Base-by-base conservation (phyloP, 2,888 invertebrate species). In the Drosophila hamatofila region DNA sequence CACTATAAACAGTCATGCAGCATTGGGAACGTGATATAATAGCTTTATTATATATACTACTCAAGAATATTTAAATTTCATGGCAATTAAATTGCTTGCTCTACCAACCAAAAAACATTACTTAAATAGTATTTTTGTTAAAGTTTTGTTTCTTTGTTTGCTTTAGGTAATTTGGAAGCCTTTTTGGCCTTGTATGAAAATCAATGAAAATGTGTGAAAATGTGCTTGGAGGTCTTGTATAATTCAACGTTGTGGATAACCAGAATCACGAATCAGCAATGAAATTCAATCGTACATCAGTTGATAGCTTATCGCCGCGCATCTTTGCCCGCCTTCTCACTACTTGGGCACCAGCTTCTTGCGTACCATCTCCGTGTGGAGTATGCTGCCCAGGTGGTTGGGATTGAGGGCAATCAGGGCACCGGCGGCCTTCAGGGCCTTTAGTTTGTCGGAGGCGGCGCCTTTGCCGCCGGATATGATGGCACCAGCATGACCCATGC, bases 401-500 rank as follows among this genome's bases (percentile, higher is more conserved):
- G 98, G 98, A 78, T 98, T 98, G 92, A 96, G 96, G 16, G 98
- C 97, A 11, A 99, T 97, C 75, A 97, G 95, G 12, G 98, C 98
- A 82, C 98, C 97, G 72, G 98, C 98, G 93, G 95, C 95, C 93
- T 96, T 96, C 68, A 99, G 94, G 59, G 99, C 98, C 85, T 96
- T 96, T 78, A 99, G 99, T 94, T 99, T 99, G 92, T 98, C 99
- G 93, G 96, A 95, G 60, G 99, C 99, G 39, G 98, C 98, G 61
- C 99, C 99, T 92, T 98, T 99, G 49, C 99, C 99, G 14, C 99
- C 99, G 1, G 99, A 97, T 91, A 99, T 99, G 89, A 99, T 99
- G 75, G 99, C 99, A 71, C 99, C 99, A 56, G 99, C 99, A 93
- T 99, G 99, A 30, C 99, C 99, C 99, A 99, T 99, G 91, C 99